Base-by-base conservation (phyloP, 1,140 invertebrate genomes). In the Pentalonia nigronervosa region DNA sequence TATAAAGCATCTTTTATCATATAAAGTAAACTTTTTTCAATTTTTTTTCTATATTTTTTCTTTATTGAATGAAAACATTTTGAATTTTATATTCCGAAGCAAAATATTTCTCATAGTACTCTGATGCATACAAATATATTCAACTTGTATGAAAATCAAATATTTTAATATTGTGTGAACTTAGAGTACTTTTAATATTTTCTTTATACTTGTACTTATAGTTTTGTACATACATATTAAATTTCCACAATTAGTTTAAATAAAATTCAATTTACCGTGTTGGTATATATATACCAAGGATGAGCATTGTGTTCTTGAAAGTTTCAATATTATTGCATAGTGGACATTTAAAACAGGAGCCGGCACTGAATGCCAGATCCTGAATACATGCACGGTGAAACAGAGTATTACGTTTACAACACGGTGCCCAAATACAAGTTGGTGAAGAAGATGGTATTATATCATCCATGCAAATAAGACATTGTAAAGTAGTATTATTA, bases 281-380 rank as follows among this genome's bases (percentile, higher is more conserved):
- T 94, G 97, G 97, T 94, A 97, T 96, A 94, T 96, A 97, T 94
- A 97, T 96, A 20, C 97, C 97, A 95, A 95, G 95, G 50, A 96
- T 95, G 56, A 96, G 94, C 97, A 97, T 97, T 84, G 96, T 96
- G 67, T 95, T 94, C 94, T 96, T 95, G 95, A 97, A 97, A 93
- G 94, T 94, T 34, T 95, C 94, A 94, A 96, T 96, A 95, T 97
- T 96, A 94, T 97, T 97, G 94, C 97, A 97, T 7, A 97, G 94
- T 14, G 97, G 97, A 94, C 97, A 97, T 94, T 97, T 97, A 94
- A 97, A 97, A 94, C 97, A 97, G 94, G 97, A 96, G 0, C 97
- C 97, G 81, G 97, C 96, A 95, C 96, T 96, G 41, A 96, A 94
- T 7, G 97, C 96, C 93, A 97, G 95, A 95, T 95, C 96, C 95